Conservation (phyloP, 2,888 invertebrate species). For the Synergus umbraculus region DNA sequence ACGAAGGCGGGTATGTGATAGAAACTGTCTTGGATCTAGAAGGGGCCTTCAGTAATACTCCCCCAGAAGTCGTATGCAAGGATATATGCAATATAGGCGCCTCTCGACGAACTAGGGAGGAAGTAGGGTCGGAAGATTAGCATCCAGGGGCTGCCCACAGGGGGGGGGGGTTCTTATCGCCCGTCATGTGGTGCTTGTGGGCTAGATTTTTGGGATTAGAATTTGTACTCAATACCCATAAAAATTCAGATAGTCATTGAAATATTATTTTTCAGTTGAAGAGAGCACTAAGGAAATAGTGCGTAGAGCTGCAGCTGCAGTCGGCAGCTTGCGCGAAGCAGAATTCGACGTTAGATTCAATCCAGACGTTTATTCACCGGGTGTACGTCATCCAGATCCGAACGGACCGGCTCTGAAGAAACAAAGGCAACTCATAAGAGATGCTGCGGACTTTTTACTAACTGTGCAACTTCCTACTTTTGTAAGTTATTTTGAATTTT, state of each 20-base stretch:
- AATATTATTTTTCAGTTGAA: constrained; percentile 81
- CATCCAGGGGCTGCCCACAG: too few species aligned
- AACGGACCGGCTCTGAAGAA: constrained; percentile 85
- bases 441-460: constrained; percentile 96
- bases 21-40: too few species aligned
- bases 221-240: too few species aligned
- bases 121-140: too few species aligned
- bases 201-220: too few species aligned
- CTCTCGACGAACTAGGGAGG: too few species aligned
- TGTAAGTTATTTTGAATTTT: constrained; percentile 80
- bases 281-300: constrained; percentile 93
- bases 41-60: too few species aligned
- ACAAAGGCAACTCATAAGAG: constrained; percentile 94
- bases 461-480: constrained; percentile 96
- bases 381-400: constrained; percentile 90
- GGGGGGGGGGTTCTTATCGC: too few species aligned
- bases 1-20: too few species aligned
- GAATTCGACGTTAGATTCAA: constrained; percentile 99
- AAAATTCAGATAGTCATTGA: background rate
- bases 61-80: too few species aligned
- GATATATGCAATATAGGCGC: too few species aligned
- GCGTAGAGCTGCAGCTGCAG: constrained; percentile 92
- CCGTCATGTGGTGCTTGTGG: too few species aligned
- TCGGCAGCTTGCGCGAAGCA: constrained; percentile 95
- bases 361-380: constrained; percentile 98